These are phyloP conservation scores for Indri indri DNA, from an alignment of 2,113 vertebrate species.

Conservation along the genomic window DNA sequence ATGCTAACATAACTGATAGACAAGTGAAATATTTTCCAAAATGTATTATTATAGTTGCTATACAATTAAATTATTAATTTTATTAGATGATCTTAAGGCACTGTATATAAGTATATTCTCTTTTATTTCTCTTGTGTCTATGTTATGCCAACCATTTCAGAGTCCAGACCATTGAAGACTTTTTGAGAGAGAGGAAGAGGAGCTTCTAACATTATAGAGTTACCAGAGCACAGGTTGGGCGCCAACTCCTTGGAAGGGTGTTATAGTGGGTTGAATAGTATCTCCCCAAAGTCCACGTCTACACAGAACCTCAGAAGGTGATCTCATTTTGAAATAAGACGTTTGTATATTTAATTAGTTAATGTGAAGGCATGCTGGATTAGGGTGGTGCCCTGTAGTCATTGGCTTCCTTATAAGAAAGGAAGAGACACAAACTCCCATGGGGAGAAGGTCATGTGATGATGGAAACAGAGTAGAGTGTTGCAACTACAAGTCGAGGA, in stretches of 20 bases:
- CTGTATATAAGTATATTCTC: background rate
- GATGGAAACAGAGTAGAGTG: background rate
- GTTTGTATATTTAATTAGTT: background rate
- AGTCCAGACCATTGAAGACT: background rate
- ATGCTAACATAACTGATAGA: background rate
- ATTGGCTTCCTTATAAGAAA: background rate
- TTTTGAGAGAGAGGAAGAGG: background rate
- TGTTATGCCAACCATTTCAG: background rate
- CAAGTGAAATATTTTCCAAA: background rate
- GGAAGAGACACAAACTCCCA: too few species aligned
- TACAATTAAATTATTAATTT: background rate
- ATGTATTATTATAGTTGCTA: background rate
- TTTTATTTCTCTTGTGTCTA: background rate
- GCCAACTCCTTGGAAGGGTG: rapidly evolving
- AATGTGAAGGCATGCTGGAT: background rate
- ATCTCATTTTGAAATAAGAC: background rate
- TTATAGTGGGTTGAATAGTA: background rate
- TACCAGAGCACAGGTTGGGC: rapidly evolving
- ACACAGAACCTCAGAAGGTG: background rate
- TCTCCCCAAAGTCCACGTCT: background rate
- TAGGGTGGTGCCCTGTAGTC: background rate
- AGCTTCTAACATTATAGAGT: background rate
- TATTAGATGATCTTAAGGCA: background rate
- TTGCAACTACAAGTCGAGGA: rapidly evolving
- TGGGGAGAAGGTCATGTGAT: rapidly evolving